Evolutionary conservation across 2,797 vertebrate species (phyloP), one percentile per base, ranked within the genome.

Genomic region (Australoheros facetus): DNA sequence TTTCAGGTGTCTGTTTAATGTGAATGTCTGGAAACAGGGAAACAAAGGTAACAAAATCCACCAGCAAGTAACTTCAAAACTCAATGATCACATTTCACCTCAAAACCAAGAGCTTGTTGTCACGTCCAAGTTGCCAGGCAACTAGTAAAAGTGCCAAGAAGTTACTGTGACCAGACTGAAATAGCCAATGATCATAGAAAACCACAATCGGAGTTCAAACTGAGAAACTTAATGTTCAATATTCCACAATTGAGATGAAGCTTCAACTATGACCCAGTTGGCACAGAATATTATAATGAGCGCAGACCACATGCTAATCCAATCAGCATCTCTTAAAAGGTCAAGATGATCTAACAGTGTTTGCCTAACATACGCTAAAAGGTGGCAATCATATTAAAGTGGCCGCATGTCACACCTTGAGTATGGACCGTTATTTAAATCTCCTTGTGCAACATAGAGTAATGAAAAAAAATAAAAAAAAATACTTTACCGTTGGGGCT

Each of bases 401-500:
- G 8, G 58, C 66, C 2, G 23, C 19, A 28, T 23, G 30, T 60
- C 28, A 57, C 37, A 37, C 32, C 13, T 2, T 32, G 30, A 69
- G n/a, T 14, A 10, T 2, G 66, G 32, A 39, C 7, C 4, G 26
- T 19, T 11, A 28, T 59, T 80, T 32, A 23, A 78, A 78, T 26
- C 13, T 16, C 53, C 28, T 75, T 57, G 0, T 11, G 62, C 17
- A 39, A 19, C 26, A 54, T 3, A 19, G 16, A 69, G n/a, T 17
- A 5, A 75, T 62, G 17, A 81, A 87, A 17, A 64, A 42, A 54
- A 30, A 17, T 57, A 42, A 54, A 30, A 14, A 7, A 30, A 10
- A 59, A 73, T 56, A 88, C 82, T 77, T 96, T 95, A 99, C 98
- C 98, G 32, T 99, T 99, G 45, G 96, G 97, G 86, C 98, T 99